Base-by-base conservation (phyloP, 2,113 vertebrate species). In the Equus quagga region DNA sequence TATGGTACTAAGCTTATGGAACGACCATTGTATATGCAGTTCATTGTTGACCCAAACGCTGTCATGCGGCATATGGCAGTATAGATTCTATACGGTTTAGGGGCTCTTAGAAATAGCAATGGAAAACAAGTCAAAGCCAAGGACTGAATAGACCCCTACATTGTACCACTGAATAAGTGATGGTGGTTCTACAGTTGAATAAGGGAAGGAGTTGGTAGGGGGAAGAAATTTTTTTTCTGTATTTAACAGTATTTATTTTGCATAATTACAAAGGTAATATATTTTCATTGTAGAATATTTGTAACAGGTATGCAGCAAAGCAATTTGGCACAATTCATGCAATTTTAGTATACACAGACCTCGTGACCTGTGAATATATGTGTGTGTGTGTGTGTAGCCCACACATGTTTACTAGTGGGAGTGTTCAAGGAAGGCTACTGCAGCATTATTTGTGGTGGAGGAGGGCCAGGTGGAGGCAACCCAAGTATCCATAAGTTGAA, bases 231-330 rank as follows among this genome's bases (percentile, higher is more conserved):
- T 23, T 62, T 91, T 5, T 7, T 26, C 36, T 93, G 5, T 81
- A 18, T 36, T 54, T 82, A 82, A 62, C 26, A 51, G 26, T 93
- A 84, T 72, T 91, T 79, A 76, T 41, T 82, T 94, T 70, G 88
- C n/a, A 11, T 89, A 73, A 44, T 89, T 89, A 87, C 10, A 65
- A 67, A 89, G 44, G 33, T 4, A 36, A 69, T 78, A 12, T 67
- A 13, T 78, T 94, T 90, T 67, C 21, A 18, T 13, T 26, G 9
- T 26, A 31, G 9, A 95, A 70, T 92, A 86, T 80, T 54, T 94
- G 75, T 88, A 81, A 64, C 46, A 69, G 36, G 36, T 91, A 18
- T 72, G 10, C 8, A 70, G 19, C 15, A 44, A 51, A 79, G 33
- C 15, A 51, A 36, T n/a, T 24, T 86, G 56, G 24, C 5, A 41